phyloP scores from a whole-genome alignment of 1,140 invertebrate species.

The Cydia pomonella region DNA sequence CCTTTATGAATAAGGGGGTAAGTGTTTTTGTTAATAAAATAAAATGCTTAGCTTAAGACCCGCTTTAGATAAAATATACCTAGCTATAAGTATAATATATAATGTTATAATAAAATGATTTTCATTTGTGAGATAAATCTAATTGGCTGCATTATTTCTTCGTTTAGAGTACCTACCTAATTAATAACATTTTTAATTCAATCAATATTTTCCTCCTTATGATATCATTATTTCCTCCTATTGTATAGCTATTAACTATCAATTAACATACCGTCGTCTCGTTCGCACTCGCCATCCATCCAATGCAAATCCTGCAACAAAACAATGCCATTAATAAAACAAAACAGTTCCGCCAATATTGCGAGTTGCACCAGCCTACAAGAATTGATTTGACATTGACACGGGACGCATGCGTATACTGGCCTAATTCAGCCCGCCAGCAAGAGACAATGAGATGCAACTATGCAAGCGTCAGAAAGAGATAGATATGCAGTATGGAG shows the following conservation, averaged over 20 bases:
- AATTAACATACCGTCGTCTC: constrained; percentile 28
- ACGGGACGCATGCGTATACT: constrained; percentile 72
- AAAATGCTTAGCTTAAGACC: too few species aligned
- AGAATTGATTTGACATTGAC: constrained; percentile 79
- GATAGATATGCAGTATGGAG: constrained; percentile 48
- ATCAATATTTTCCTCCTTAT: neutral
- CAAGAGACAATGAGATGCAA: constrained; percentile 47
- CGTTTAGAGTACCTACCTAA: too few species aligned
- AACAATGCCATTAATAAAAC: constrained; percentile 45
- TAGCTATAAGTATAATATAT: too few species aligned
- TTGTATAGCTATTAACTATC: neutral
- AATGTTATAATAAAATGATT: too few species aligned
- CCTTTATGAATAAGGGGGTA: too few species aligned
- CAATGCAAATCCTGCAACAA: constrained; percentile 40
- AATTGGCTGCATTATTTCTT: too few species aligned
- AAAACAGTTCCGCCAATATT: constrained; percentile 48
- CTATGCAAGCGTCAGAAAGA: constrained; percentile 42
- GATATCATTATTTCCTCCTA: neutral
- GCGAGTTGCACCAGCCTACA: constrained; percentile 72
- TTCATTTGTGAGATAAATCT: too few species aligned
- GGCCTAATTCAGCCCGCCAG: constrained; percentile 63
- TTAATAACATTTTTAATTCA: too few species aligned
- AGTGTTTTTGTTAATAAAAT: too few species aligned
- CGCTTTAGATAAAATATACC: too few species aligned
- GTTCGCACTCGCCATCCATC: constrained; percentile 1